Evolutionary conservation across 2,113 vertebrate genomes (phyloP).

Genomic region (Thomomys bottae): DNA sequence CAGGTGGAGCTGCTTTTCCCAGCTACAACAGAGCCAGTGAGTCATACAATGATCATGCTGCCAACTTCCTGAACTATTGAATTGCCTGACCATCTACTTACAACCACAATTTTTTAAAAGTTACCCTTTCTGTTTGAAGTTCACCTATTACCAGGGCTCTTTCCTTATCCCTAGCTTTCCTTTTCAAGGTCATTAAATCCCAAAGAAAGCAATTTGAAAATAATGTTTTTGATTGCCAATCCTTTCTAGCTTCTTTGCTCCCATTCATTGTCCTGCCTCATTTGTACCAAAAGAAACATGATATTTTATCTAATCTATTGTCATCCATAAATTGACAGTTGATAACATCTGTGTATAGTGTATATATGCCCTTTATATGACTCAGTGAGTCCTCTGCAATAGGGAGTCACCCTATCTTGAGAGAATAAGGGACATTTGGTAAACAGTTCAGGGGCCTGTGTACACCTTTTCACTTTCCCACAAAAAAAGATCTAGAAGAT

Average conservation of each 20-base stretch:
- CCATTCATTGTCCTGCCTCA: constrained; percentile 48
- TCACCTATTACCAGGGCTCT: constrained; percentile 31
- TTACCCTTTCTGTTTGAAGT: constrained; percentile 65
- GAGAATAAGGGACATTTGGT: no score
- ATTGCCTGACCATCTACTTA: constrained; percentile 52
- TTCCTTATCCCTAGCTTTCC: constrained; percentile 59
- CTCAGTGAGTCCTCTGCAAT: background rate
- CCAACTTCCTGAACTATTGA: constrained; percentile 75
- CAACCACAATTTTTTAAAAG: constrained; percentile 10
- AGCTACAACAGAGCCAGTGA: constrained; percentile 48
- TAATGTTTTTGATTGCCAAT: constrained; percentile 55
- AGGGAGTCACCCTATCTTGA: background rate
- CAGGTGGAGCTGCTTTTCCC: constrained; percentile 55
- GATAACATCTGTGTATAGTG: constrained; percentile 2
- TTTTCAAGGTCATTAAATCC: constrained; percentile 66
- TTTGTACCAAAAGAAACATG: constrained; percentile 64
- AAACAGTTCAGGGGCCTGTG: background rate
- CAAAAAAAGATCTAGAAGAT: background rate
- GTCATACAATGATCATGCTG: constrained; percentile 56
- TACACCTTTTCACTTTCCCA: background rate
- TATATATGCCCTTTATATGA: background rate
- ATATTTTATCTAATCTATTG: constrained; percentile 46
- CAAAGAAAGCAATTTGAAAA: constrained; percentile 65
- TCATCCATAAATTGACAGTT: background rate
- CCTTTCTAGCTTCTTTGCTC: constrained; percentile 47